These are phyloP conservation scores for Eremophila alpestris DNA, from an alignment of 2,797 vertebrate species.

Conservation along the genomic window DNA sequence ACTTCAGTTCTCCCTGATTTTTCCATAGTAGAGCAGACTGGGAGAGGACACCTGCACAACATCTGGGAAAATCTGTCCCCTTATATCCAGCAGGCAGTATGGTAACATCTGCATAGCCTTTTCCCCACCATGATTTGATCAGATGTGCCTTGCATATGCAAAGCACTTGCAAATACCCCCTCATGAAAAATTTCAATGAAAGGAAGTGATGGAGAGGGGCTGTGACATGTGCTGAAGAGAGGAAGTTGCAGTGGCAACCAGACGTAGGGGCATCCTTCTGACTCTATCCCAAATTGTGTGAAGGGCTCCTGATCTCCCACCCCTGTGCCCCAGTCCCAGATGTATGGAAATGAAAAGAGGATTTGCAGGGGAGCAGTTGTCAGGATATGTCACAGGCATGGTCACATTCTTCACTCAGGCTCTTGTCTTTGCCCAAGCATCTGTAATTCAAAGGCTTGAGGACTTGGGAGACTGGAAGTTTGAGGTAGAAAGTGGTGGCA, in stretches of 20 bases:
- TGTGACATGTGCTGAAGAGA: rapidly evolving
- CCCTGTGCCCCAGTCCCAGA: neutral
- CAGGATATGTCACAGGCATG: rapidly evolving
- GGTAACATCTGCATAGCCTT: neutral
- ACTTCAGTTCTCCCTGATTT: neutral
- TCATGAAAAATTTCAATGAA: neutral
- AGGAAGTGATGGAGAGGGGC: neutral
- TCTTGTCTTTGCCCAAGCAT: neutral
- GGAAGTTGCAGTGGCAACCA: neutral
- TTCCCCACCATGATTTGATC: neutral
- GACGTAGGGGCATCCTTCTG: neutral
- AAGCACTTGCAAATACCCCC: neutral
- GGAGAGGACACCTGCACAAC: neutral
- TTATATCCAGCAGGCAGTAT: neutral
- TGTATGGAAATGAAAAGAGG: neutral
- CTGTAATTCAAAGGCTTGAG: neutral
- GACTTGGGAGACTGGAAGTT: rapidly evolving
- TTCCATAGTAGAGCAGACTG: neutral
- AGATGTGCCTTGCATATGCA: neutral
- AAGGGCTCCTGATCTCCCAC: neutral
- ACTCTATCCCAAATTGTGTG: neutral
- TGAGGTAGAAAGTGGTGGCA: neutral
- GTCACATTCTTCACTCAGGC: neutral
- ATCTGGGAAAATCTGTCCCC: neutral
- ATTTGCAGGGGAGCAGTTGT: neutral